Evolutionary conservation across 1,140 invertebrate genomes (phyloP).

Genomic region (Colletes gigas): DNA sequence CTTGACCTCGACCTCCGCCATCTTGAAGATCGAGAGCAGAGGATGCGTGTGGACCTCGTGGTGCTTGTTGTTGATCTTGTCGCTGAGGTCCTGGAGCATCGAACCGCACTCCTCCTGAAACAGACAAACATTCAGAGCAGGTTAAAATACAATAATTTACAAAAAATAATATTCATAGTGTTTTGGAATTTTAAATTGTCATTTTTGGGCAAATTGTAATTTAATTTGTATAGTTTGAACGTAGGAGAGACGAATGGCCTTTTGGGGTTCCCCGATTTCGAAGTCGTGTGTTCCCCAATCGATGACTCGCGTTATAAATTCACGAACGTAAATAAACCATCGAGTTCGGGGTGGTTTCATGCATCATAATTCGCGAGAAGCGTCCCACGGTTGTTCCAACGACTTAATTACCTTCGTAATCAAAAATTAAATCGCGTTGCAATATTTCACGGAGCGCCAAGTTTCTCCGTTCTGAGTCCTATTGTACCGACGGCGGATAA

Average conservation of each 20-base stretch:
- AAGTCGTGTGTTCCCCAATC: no score
- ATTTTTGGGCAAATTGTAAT: no score
- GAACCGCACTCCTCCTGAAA: slow-evolving; percentile 92
- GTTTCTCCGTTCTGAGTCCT: neutral
- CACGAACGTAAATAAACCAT: no score
- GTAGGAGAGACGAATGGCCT: no score
- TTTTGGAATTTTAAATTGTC: no score
- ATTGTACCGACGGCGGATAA: slow-evolving; percentile 28
- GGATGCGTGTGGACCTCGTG: slow-evolving; percentile 92
- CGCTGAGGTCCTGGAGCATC: slow-evolving; percentile 89
- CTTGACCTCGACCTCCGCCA: slow-evolving; percentile 92
- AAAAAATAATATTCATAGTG: no score
- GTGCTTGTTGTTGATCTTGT: slow-evolving; percentile 91
- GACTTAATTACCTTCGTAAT: slow-evolving; percentile 33
- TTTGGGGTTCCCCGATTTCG: no score
- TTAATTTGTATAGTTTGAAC: no score
- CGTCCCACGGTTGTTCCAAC: neutral
- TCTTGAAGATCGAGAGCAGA: slow-evolving; percentile 93
- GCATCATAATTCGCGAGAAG: no score
- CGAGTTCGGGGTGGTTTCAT: neutral
- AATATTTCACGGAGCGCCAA: neutral
- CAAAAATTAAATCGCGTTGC: slow-evolving; percentile 37
- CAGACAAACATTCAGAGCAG: neutral
- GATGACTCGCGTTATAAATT: no score
- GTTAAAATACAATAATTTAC: no score